phyloP scores from a whole-genome alignment of 2,797 vertebrate species.

The Peromyscus aztecus region DNA sequence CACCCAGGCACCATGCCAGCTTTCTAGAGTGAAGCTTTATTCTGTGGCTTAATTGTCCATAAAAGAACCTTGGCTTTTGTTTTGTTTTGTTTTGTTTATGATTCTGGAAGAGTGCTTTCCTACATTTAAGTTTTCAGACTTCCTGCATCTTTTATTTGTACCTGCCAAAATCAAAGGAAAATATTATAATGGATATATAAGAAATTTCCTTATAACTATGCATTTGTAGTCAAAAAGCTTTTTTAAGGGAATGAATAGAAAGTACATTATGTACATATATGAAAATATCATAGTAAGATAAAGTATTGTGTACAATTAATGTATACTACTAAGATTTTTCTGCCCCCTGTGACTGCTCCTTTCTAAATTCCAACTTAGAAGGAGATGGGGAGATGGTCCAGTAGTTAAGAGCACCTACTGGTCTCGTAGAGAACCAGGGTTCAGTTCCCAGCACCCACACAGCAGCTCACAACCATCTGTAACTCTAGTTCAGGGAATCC shows the following conservation, averaged over 20 bases:
- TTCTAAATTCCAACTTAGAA: conserved; percentile 51
- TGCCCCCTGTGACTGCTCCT: not conserved
- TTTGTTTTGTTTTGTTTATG: conserved; percentile 7
- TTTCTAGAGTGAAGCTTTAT: conserved; percentile 51
- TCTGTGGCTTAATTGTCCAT: conserved; percentile 32
- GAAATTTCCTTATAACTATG: conserved; percentile 45
- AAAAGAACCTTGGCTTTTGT: not conserved
- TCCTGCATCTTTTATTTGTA: conserved; percentile 4
- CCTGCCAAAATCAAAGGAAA: conserved; percentile 40
- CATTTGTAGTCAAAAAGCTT: conserved; percentile 56
- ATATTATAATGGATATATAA: not conserved
- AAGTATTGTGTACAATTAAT: not conserved
- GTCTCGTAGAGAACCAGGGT: not conserved
- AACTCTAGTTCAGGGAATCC: not conserved
- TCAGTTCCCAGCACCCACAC: not conserved
- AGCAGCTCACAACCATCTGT: not conserved
- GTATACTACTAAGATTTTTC: conserved; percentile 25
- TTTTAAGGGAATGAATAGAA: not conserved
- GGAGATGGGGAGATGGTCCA: not conserved
- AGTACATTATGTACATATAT: not conserved
- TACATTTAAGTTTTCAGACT: not conserved
- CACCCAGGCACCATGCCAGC: not conserved
- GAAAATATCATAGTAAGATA: not conserved
- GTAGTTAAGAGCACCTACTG: not conserved
- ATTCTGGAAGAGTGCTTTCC: not conserved